Percentiles rank a stretch among this genome's conserved stretches.
Evolutionary conservation across 2,888 invertebrate genomes (phyloP).

Genomic region (Gasteruption jaculator): DNA sequence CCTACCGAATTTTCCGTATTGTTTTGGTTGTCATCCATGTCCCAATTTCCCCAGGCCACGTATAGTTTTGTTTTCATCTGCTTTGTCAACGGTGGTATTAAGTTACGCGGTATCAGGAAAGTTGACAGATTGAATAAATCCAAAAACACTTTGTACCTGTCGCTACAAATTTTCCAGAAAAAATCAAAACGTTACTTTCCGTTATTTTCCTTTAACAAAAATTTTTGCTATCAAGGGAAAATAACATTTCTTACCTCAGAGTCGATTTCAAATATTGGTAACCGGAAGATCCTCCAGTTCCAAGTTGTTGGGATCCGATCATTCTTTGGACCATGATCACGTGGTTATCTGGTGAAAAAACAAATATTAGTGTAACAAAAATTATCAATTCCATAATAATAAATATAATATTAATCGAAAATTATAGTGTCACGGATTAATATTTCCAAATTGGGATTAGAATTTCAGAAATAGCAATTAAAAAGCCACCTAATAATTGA

Average conservation of each 20-base stretch:
- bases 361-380: no score
- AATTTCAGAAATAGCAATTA: no score
- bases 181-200: no score
- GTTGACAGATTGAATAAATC: conserved; percentile 97
- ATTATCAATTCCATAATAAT: no score
- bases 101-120: conserved; percentile 85
- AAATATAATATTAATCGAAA: no score
- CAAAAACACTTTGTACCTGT: conserved; percentile 97
- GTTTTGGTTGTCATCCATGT: conserved; percentile 37
- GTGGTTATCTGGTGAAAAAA: conserved; percentile 77
- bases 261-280: conserved; percentile 97
- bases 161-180: conserved; percentile 67
- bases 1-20: conserved; percentile 30
- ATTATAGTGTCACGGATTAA: no score
- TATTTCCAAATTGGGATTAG: no score
- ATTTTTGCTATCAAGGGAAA: no score
- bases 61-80: conserved; percentile 76
- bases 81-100: conserved; percentile 83
- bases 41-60: conserved; percentile 59
- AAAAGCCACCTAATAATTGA: no score
- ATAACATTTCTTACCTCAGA: conserved; percentile 65
- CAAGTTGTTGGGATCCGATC: conserved; percentile 94
- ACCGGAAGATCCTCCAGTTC: conserved; percentile 97
- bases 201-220: no score
- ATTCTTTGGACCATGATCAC: conserved; percentile 98